A percentile compares a stretch with the other conserved stretches of the same genome.
These are phyloP conservation scores for Zaprionus vittiger DNA, from an alignment of 1,140 invertebrate genomes.

Conservation along the genomic window DNA sequence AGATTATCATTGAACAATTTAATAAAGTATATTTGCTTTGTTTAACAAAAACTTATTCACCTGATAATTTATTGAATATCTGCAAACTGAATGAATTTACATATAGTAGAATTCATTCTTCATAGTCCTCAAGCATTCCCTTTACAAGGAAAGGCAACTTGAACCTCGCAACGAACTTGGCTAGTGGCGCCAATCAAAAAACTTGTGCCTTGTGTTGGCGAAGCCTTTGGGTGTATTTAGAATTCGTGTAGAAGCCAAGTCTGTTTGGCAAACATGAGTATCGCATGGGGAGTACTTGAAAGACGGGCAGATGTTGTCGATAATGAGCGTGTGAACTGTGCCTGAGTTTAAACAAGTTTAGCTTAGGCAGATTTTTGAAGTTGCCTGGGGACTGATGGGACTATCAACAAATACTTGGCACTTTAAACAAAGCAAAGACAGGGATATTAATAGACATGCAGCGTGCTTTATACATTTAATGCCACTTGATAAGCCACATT, in stretches of 20 bases:
- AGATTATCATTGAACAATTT: no score
- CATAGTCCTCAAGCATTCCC: no score
- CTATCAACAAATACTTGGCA: background rate
- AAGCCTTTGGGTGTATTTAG: slow-evolving; percentile 4
- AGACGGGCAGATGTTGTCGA: background rate
- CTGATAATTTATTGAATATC: no score
- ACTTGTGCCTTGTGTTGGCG: background rate
- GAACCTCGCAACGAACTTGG: background rate
- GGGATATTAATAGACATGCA: background rate
- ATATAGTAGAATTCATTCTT: background rate
- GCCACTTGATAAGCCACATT: background rate
- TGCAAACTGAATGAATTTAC: no score
- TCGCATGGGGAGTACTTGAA: background rate
- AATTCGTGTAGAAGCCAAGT: background rate
- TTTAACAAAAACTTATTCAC: no score
- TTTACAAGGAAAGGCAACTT: background rate
- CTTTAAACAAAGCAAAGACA: background rate
- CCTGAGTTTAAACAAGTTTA: background rate
- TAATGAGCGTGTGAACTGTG: slow-evolving; percentile 2
- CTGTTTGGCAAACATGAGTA: slow-evolving; percentile 3
- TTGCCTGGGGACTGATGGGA: background rate
- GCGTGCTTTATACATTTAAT: background rate
- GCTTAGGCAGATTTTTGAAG: background rate
- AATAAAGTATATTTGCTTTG: no score
- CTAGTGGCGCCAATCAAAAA: background rate